Evolutionary conservation across 1,140 invertebrate species (phyloP).

Genomic region (Camponotus vicinus): DNA sequence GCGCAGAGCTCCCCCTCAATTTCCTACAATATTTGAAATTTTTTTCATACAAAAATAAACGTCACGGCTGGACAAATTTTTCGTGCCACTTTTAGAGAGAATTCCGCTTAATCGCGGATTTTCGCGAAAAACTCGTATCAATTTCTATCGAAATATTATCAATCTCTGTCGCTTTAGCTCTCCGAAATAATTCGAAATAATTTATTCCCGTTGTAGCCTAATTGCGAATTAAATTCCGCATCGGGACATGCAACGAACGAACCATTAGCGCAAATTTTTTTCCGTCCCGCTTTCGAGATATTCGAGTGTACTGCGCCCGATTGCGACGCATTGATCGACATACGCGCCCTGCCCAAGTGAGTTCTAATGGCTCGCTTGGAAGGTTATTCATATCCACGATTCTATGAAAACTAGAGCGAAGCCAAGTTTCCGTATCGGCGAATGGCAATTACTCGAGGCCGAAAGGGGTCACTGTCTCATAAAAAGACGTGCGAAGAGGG

Average conservation of each 20-base stretch:
- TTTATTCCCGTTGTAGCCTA: not conserved
- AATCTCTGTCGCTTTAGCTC: not conserved
- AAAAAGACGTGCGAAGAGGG: constrained; percentile 15
- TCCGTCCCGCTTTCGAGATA: constrained; percentile 33
- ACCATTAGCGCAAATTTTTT: constrained; percentile 46
- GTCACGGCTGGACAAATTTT: too few species aligned
- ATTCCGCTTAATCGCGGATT: too few species aligned
- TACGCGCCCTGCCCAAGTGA: constrained; percentile 37
- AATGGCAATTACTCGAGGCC: constrained; percentile 38
- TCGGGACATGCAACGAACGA: not conserved
- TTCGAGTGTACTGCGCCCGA: constrained; percentile 42
- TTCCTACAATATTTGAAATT: not conserved
- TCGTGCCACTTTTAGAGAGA: too few species aligned
- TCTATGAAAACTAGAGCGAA: constrained; percentile 63
- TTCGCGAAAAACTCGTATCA: too few species aligned
- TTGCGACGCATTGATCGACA: constrained; percentile 63
- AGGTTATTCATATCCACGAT: constrained; percentile 57
- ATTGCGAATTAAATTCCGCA: not conserved
- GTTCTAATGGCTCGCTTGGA: constrained; percentile 47
- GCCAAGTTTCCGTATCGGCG: constrained; percentile 60
- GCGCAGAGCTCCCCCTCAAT: not conserved
- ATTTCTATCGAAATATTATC: not conserved
- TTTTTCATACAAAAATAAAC: too few species aligned
- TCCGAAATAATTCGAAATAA: not conserved
- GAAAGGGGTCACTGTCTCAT: constrained; percentile 16